phyloP scores from a whole-genome alignment of 2,113 vertebrate genomes.

The Stigmatopora nigra region DNA sequence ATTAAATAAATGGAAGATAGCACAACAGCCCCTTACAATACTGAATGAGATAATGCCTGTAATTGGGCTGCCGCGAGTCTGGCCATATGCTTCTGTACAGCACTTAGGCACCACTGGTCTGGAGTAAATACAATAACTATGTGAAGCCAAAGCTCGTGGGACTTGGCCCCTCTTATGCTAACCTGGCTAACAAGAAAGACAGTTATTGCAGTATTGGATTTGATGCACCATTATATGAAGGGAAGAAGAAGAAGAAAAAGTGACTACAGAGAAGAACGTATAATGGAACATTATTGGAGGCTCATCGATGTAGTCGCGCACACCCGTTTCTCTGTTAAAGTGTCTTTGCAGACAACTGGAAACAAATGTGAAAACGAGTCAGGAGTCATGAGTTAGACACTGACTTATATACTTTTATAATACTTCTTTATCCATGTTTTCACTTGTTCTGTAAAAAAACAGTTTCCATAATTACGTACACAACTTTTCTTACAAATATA shows the following conservation, averaged over 20 bases:
- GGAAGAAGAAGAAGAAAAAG: conserved; percentile 1
- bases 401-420: conserved; percentile 38
- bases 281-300: conserved; percentile 8
- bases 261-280: not conserved
- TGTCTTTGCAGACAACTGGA: conserved; percentile 30
- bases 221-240: not conserved
- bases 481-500: not conserved
- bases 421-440: too few relatives aligned
- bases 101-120: conserved; percentile 58
- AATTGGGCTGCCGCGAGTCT: conserved; percentile 81
- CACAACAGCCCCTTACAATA: conserved; percentile 85
- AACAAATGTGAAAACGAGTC: conserved; percentile 45
- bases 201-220: conserved; percentile 4
- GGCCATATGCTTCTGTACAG: conserved; percentile 73
- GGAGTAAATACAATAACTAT: conserved; percentile 66
- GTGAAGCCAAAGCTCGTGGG: conserved; percentile 45
- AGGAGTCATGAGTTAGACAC: conserved; percentile 37
- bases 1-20: conserved; percentile 98
- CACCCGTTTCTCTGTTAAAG: conserved; percentile 25
- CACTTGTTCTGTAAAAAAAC: too few relatives aligned
- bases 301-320: conserved; percentile 24
- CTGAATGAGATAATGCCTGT: conserved; percentile 85
- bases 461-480: too few relatives aligned
- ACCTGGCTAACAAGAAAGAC: conserved; percentile 23
- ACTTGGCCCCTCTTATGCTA: conserved; percentile 22